phyloP scores from a whole-genome alignment of 2,113 vertebrate genomes.

The Pterocles orientalis region DNA sequence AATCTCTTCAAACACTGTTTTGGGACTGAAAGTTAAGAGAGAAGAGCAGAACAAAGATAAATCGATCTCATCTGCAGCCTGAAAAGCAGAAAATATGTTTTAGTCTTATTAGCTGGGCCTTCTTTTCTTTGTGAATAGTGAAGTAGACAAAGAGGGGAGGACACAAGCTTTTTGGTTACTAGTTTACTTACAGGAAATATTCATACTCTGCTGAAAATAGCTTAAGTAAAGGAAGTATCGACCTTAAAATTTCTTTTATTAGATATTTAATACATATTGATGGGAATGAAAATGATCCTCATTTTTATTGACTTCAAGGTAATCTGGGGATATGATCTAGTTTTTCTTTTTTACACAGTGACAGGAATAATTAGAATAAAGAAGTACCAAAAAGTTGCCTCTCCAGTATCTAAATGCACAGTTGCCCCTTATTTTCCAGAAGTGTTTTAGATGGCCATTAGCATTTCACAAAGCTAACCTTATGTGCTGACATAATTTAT shows the following conservation, averaged over 20 bases:
- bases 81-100: neutral
- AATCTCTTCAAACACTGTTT: neutral
- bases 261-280: slow-evolving; percentile 32
- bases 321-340: neutral
- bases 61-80: neutral
- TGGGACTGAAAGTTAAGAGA: neutral
- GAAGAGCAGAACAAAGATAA: neutral
- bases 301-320: neutral
- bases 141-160: neutral
- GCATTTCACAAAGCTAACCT: slow-evolving; percentile 52
- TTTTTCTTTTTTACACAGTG: neutral
- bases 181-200: neutral
- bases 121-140: neutral
- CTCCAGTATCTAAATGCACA: neutral
- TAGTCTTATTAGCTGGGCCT: neutral
- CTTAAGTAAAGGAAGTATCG: neutral
- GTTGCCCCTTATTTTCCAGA: slow-evolving; percentile 24
- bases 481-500: slow-evolving; percentile 66
- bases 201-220: neutral
- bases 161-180: neutral
- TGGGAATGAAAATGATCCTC: neutral
- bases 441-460: slow-evolving; percentile 30
- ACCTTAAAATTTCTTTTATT: neutral
- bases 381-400: neutral
- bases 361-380: neutral